Evolutionary conservation across 2,797 vertebrate genomes (phyloP).

Genomic region (Hemitrygon akajei): DNA sequence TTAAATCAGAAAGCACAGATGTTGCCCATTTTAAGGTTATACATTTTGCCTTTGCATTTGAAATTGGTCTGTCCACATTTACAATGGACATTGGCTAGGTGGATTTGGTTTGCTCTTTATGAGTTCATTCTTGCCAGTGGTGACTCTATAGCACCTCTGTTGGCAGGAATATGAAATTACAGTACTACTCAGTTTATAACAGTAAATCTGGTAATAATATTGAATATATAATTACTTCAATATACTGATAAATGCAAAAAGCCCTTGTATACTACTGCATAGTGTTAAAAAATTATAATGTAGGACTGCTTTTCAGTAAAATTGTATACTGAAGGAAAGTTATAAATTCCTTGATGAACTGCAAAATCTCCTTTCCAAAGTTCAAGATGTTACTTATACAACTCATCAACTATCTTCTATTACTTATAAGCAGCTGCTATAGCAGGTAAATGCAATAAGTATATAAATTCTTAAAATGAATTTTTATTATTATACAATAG

Average conservation of each 20-base stretch:
- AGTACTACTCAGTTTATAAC: neutral
- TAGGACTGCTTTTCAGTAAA: neutral
- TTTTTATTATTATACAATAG: conserved; percentile 1
- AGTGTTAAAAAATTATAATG: neutral
- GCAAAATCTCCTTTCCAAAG: neutral
- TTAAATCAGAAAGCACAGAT: neutral
- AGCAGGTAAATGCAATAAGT: neutral
- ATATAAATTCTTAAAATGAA: neutral
- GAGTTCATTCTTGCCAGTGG: neutral
- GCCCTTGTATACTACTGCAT: neutral
- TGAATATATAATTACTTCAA: neutral
- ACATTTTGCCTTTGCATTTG: neutral
- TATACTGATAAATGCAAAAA: conserved; percentile 21
- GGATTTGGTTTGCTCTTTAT: neutral
- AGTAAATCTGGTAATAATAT: neutral
- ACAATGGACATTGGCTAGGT: neutral
- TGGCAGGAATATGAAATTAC: neutral
- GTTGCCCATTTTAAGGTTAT: neutral
- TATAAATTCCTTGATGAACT: neutral
- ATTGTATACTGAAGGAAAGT: neutral
- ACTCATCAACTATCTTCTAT: neutral
- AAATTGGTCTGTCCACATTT: neutral
- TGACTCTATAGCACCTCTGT: neutral
- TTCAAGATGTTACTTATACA: neutral
- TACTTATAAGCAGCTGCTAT: neutral